phyloP scores from a whole-genome alignment of 23 tunicate species.

The Ciona savignyi region DNA sequence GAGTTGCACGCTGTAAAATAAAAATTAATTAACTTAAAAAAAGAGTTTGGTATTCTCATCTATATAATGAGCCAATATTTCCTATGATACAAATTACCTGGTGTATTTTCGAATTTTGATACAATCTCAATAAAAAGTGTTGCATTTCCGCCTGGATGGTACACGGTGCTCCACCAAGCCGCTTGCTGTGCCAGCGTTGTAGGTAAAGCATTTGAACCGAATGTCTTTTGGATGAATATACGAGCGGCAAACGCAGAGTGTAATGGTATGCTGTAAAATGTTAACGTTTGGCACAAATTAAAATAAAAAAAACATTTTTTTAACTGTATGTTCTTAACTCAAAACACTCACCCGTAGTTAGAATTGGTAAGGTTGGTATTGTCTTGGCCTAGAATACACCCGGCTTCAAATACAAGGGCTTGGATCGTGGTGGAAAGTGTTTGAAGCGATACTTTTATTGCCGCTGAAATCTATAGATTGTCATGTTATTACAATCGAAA shows the following conservation, averaged over 20 bases:
- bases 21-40: no score
- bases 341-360: neutral
- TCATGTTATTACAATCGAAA: no score
- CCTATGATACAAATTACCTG: neutral
- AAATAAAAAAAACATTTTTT: no score
- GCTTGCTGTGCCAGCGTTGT: neutral
- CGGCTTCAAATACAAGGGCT: neutral
- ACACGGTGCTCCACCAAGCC: conserved; percentile 9
- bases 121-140: neutral
- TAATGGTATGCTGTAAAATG: conserved; percentile 7
- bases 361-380: neutral
- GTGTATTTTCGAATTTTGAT: neutral
- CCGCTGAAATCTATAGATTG: no score
- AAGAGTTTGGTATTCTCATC: no score
- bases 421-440: no score
- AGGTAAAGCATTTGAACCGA: conserved; percentile 2
- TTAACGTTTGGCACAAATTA: no score
- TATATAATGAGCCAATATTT: no score
- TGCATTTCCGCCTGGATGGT: neutral
- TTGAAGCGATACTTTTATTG: no score
- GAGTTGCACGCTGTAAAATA: no score
- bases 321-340: no score
- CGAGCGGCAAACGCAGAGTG: conserved; percentile 23
- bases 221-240: conserved; percentile 4
- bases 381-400: neutral